Evolutionary conservation across 2,888 invertebrate species (phyloP).

Genomic region (Nipponacmea schrenckii): DNA sequence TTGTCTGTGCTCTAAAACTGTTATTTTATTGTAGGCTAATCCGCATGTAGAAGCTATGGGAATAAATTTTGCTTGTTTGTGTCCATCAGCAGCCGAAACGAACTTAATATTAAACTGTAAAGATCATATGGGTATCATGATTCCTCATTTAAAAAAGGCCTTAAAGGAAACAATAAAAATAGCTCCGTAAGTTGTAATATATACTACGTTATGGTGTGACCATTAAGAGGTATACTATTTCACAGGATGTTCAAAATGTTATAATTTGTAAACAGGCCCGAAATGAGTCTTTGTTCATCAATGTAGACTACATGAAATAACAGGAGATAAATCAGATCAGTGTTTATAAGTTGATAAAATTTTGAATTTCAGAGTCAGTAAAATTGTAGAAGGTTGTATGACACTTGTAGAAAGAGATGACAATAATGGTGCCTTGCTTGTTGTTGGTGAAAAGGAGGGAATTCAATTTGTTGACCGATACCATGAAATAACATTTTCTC

Average conservation of each 20-base stretch:
- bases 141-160: not conserved
- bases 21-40: slow-evolving; percentile 1
- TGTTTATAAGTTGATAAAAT: no score
- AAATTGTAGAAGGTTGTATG: no score
- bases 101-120: not conserved
- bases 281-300: no score
- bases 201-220: no score
- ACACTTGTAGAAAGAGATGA: slow-evolving; percentile 13
- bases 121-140: no score
- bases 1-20: no score
- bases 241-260: no score
- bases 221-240: no score
- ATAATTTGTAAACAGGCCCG: no score
- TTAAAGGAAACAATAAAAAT: not conserved
- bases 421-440: slow-evolving; percentile 10
- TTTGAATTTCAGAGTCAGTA: no score
- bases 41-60: slow-evolving; percentile 7
- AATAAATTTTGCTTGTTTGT: slow-evolving; percentile 11
- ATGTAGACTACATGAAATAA: no score
- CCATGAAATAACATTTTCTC: not conserved
- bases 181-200: not conserved
- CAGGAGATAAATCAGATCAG: no score
- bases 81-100: slow-evolving; percentile 15
- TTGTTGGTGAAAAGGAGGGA: slow-evolving; percentile 11
- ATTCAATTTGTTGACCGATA: not conserved